Conservation (phyloP, 2,888 invertebrate species). For the Gari tellinella region DNA sequence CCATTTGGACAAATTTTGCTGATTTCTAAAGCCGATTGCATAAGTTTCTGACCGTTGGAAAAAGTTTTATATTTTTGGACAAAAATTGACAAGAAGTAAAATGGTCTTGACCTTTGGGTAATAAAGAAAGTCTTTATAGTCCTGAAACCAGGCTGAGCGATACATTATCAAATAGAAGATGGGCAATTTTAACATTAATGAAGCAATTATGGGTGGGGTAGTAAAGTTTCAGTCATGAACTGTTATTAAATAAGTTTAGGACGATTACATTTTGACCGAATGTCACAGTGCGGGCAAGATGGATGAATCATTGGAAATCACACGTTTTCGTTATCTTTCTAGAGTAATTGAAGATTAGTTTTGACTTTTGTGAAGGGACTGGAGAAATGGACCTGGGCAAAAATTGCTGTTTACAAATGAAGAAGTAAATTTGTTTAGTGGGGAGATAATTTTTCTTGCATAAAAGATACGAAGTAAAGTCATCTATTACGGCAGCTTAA, state of each 20-base stretch:
- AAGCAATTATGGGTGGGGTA: constrained; percentile 32
- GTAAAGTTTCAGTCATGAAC: constrained; percentile 33
- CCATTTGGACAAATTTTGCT: constrained; percentile 33
- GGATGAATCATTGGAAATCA: no score
- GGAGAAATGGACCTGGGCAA: no score
- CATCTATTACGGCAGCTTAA: no score
- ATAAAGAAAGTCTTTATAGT: constrained; percentile 31
- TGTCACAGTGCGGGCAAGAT: background rate
- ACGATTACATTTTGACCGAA: constrained; percentile 2
- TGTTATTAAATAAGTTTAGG: constrained; percentile 20
- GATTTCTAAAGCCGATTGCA: constrained; percentile 39
- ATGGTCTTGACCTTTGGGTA: constrained; percentile 26
- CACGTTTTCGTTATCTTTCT: no score
- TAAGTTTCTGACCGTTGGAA: constrained; percentile 23
- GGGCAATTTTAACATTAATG: constrained; percentile 42
- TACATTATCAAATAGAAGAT: constrained; percentile 35
- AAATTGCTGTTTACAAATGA: no score
- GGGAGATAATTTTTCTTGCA: no score
- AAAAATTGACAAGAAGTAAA: constrained; percentile 39
- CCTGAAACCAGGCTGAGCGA: constrained; percentile 18
- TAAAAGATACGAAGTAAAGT: no score
- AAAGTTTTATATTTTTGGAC: constrained; percentile 44
- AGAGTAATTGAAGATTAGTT: no score
- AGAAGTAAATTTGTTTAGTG: no score
- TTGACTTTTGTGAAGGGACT: no score